A percentile compares a stretch with the other conserved stretches of the same genome.
Evolutionary conservation across 2,113 vertebrate genomes (phyloP).

Genomic region (Campylomormyrus tamandua): DNA sequence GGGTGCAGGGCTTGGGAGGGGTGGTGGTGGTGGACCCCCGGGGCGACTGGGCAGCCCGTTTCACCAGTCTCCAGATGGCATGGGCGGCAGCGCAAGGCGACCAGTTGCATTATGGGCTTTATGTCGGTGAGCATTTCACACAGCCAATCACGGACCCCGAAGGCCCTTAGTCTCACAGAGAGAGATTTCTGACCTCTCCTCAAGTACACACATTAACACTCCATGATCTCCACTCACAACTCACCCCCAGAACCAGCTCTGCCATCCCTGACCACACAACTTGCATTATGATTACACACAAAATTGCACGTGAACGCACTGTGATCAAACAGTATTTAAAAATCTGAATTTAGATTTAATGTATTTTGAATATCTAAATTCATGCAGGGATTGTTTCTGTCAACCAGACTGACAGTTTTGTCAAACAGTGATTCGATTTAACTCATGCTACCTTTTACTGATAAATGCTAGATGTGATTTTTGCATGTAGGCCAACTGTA

Average conservation of each 20-base stretch:
- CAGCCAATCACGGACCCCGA: slow-evolving; percentile 25
- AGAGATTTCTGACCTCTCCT: not conserved
- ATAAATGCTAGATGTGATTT: not conserved
- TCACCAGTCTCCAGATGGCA: slow-evolving; percentile 73
- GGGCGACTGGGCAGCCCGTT: slow-evolving; percentile 76
- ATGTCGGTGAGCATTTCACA: slow-evolving; percentile 52
- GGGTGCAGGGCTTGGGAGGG: slow-evolving; percentile 68
- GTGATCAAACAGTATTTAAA: not conserved
- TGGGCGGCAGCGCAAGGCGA: slow-evolving; percentile 76
- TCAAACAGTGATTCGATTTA: not conserved
- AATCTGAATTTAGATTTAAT: not conserved
- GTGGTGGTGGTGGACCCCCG: slow-evolving; percentile 69
- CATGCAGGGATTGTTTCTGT: not conserved
- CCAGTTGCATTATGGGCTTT: slow-evolving; percentile 65
- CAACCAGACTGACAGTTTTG: not conserved
- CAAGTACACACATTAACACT: not conserved
- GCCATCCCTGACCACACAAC: not conserved
- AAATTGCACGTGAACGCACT: not conserved
- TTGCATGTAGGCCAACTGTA: not conserved
- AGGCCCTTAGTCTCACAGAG: not conserved
- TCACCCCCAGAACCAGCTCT: not conserved
- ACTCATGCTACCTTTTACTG: not conserved
- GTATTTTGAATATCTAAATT: not conserved
- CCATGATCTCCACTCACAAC: not conserved
- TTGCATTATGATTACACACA: not conserved